Percentiles rank a stretch among this genome's conserved stretches.
Evolutionary conservation across 2,797 vertebrate species (phyloP).

Genomic region (Sebastes cheni): DNA sequence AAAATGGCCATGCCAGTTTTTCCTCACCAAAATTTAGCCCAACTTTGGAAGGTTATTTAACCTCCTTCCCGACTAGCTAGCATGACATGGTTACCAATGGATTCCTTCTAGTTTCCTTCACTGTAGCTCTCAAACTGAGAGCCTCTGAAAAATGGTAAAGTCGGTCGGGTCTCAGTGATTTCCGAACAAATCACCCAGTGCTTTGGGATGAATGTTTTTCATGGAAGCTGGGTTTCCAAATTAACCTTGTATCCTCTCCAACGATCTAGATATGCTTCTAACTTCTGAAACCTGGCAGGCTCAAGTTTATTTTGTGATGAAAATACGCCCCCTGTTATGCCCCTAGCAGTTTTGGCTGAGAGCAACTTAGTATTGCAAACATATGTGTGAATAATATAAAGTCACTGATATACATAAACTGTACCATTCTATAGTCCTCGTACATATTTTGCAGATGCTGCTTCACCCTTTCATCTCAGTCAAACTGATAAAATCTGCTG

Average conservation of each 20-base stretch:
- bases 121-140: too few species aligned
- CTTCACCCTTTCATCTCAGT: neutral
- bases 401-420: neutral
- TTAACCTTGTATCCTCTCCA: conserved; percentile 48
- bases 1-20: too few species aligned
- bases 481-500: conserved; percentile 6
- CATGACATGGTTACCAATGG: too few species aligned
- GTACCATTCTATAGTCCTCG: too few species aligned
- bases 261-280: neutral
- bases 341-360: neutral
- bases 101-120: too few species aligned
- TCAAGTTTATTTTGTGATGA: conserved; percentile 16
- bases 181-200: conserved; percentile 6
- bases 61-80: too few species aligned
- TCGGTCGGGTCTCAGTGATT: too few species aligned
- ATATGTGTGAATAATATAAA: neutral
- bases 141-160: too few species aligned
- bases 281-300: conserved; percentile 19
- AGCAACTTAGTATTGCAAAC: neutral
- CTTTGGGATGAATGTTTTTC: neutral
- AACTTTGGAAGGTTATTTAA: too few species aligned
- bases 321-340: conserved; percentile 20
- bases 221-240: conserved; percentile 12
- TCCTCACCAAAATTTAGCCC: too few species aligned
- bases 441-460: neutral